Evolutionary conservation across 2,888 invertebrate species (phyloP).

Genomic region (Drosophila prostipennis): DNA sequence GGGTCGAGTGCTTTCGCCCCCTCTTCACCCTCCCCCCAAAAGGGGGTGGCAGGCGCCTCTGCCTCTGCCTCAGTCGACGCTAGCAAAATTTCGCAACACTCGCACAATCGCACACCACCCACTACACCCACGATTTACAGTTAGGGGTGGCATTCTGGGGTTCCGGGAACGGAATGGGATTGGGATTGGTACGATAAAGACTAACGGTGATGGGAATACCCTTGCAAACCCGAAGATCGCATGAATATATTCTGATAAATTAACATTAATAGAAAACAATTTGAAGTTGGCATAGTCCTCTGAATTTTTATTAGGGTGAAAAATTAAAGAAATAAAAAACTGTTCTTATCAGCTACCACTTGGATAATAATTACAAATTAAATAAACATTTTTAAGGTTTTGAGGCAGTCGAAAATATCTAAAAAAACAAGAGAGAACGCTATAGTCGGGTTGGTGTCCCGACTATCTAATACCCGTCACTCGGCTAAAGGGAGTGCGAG

Average conservation of each 20-base stretch:
- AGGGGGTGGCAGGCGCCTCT: slow-evolving; percentile 44
- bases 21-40: slow-evolving; percentile 6
- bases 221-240: slow-evolving; percentile 4
- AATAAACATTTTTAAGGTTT: no score
- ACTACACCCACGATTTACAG: slow-evolving; percentile 41
- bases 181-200: slow-evolving; percentile 17
- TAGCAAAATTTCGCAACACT: slow-evolving; percentile 74
- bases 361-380: no score
- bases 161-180: slow-evolving; percentile 29
- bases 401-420: no score
- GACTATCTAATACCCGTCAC: no score
- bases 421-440: no score
- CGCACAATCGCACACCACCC: slow-evolving; percentile 44
- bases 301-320: no score
- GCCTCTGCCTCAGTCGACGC: slow-evolving; percentile 24
- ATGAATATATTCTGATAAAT: not conserved
- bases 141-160: slow-evolving; percentile 67
- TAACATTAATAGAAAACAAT: no score
- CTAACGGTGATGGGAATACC: slow-evolving; percentile 11
- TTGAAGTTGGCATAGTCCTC: no score
- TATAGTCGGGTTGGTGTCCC: no score
- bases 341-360: no score
- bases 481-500: no score
- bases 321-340: no score
- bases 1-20: slow-evolving; percentile 29